A percentile compares a stretch with the other conserved stretches of the same genome.
Evolutionary conservation across 2,113 vertebrate genomes (phyloP).

Genomic region (human (Homo sapiens)): DNA sequence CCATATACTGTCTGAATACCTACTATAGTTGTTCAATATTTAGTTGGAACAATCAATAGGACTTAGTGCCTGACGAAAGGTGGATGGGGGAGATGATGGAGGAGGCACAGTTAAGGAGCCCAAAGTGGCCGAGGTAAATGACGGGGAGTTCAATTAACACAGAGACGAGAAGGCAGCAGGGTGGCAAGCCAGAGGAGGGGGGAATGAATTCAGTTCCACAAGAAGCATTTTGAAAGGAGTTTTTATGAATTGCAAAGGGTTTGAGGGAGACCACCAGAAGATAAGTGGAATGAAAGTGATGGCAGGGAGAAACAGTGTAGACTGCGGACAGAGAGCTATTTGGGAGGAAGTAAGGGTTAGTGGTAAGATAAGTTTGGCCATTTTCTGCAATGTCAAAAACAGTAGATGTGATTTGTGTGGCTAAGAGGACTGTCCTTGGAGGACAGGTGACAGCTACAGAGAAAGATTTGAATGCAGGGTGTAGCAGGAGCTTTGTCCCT

Average conservation of each 20-base stretch:
- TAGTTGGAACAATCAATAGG: constrained; percentile 70
- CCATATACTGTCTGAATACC: constrained; percentile 64
- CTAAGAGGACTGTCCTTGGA: not conserved
- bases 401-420: too few relatives aligned
- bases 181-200: not conserved
- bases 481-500: rapidly evolving
- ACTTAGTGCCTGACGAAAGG: constrained; percentile 51
- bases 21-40: constrained; percentile 62
- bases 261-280: not conserved
- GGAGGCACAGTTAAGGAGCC: not conserved
- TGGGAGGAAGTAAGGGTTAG: not conserved
- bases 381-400: not conserved
- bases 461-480: not conserved
- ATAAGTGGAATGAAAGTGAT: not conserved
- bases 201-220: not conserved
- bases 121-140: not conserved
- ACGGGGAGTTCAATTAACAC: constrained; percentile 12
- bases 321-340: not conserved
- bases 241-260: constrained; percentile 13
- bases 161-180: not conserved
- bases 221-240: not conserved
- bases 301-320: not conserved
- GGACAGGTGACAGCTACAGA: not conserved
- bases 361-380: not conserved
- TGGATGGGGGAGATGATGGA: not conserved